A percentile compares a stretch with the other conserved stretches of the same genome.
Evolutionary conservation across 2,888 invertebrate species (phyloP).

Genomic region (Caenorhabditis virilis): DNA sequence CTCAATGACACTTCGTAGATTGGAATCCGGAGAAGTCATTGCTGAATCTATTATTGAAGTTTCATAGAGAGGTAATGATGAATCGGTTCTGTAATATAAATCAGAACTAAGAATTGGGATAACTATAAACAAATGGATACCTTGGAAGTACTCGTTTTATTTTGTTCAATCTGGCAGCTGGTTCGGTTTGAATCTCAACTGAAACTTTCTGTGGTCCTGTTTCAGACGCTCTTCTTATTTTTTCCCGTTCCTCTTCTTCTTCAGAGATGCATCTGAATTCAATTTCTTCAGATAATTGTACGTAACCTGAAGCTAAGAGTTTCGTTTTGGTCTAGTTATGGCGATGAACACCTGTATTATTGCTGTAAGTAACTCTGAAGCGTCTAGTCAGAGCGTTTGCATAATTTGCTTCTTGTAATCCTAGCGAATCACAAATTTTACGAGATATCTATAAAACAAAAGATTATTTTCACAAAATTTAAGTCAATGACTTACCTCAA

Average conservation of each 20-base stretch:
- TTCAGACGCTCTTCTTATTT: background rate
- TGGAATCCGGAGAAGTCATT: slow-evolving; percentile 8
- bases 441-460: too few relatives aligned
- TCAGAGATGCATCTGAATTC: slow-evolving; percentile 40
- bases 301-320: too few relatives aligned
- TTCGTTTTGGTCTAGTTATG: too few relatives aligned
- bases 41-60: slow-evolving; percentile 11
- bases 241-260: slow-evolving; percentile 20
- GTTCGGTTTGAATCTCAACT: slow-evolving; percentile 42
- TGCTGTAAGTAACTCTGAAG: slow-evolving; percentile 41
- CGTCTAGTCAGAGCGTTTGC: slow-evolving; percentile 35
- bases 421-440: slow-evolving; percentile 32
- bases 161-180: slow-evolving; percentile 9
- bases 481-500: slow-evolving; percentile 33
- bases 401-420: slow-evolving; percentile 34
- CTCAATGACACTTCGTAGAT: slow-evolving; percentile 17
- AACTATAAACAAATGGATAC: slow-evolving; percentile 7
- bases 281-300: slow-evolving; percentile 37
- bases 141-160: slow-evolving; percentile 27
- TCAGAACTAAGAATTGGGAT: background rate
- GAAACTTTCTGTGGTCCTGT: slow-evolving; percentile 11
- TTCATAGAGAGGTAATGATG: slow-evolving; percentile 12
- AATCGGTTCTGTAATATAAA: slow-evolving; percentile 18
- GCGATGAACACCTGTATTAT: too few relatives aligned
- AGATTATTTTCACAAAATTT: too few relatives aligned